phyloP scores from a whole-genome alignment of 2,888 invertebrate species.

The Drosophila neonasuta region DNA sequence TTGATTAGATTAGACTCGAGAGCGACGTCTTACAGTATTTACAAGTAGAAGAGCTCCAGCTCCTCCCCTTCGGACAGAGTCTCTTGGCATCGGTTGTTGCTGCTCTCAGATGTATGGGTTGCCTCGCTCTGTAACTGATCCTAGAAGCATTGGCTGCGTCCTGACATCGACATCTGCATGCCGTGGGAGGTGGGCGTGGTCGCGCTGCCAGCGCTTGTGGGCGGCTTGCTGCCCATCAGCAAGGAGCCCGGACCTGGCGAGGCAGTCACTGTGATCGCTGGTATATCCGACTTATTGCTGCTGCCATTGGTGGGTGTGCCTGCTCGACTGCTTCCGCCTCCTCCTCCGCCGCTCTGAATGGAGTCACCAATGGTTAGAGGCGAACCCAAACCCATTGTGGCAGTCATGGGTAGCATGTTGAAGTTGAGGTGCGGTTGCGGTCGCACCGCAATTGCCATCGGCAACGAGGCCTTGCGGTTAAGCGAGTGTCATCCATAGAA shows the following conservation, averaged over 20 bases:
- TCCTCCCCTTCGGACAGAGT: constrained; percentile 14
- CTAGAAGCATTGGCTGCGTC: constrained; percentile 81
- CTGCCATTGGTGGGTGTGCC: constrained; percentile 65
- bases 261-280: constrained; percentile 77
- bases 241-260: constrained; percentile 68
- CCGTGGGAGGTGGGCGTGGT: constrained; percentile 52
- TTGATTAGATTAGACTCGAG: constrained; percentile 35
- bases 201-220: constrained; percentile 33
- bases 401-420: constrained; percentile 76
- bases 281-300: constrained; percentile 70
- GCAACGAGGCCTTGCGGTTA: constrained; percentile 78
- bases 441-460: constrained; percentile 74
- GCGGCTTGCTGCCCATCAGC: constrained; percentile 59
- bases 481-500: constrained; percentile 82
- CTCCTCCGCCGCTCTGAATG: not conserved
- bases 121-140: constrained; percentile 42
- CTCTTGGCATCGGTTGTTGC: constrained; percentile 1
- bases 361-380: constrained; percentile 2
- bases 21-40: constrained; percentile 59
- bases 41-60: constrained; percentile 77
- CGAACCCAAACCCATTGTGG: constrained; percentile 68
- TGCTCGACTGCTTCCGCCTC: constrained; percentile 52
- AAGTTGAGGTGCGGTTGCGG: constrained; percentile 74
- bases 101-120: not conserved
- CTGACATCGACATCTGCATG: constrained; percentile 73